Conservation (phyloP, 2,797 vertebrate genomes). For the Threskiornis aethiopicus region DNA sequence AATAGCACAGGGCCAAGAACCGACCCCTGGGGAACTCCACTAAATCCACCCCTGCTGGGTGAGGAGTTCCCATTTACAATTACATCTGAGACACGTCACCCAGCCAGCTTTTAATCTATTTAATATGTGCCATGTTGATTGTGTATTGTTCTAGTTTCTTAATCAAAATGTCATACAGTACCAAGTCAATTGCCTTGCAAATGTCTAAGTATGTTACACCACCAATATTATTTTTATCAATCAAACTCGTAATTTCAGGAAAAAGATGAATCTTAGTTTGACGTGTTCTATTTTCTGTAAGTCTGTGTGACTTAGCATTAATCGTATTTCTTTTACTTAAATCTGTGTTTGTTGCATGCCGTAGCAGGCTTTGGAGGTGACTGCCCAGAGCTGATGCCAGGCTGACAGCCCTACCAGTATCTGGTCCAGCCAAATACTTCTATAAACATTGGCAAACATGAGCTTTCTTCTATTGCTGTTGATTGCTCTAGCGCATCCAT, state of each 20-base stretch:
- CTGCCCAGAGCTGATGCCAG: background rate
- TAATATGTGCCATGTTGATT: background rate
- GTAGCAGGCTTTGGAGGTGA: background rate
- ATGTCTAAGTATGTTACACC: background rate
- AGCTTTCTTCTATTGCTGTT: background rate
- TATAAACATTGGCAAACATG: background rate
- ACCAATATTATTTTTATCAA: background rate
- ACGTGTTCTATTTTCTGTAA: accelerated
- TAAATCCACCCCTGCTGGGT: background rate
- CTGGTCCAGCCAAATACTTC: background rate
- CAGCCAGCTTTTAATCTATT: slow-evolving; percentile 29
- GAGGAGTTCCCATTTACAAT: slow-evolving; percentile 22
- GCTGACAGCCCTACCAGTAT: background rate
- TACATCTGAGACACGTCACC: slow-evolving; percentile 15
- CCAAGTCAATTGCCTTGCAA: background rate
- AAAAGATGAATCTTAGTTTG: background rate
- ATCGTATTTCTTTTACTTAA: background rate
- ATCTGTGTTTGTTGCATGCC: background rate
- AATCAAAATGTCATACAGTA: background rate
- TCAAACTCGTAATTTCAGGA: background rate
- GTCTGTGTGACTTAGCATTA: background rate
- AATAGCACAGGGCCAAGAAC: background rate
- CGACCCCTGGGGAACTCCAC: background rate
- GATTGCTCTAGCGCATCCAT: background rate
- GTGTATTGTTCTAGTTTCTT: slow-evolving; percentile 29